phyloP scores from a whole-genome alignment of 1,140 invertebrate species.

The Cydia pomonella region DNA sequence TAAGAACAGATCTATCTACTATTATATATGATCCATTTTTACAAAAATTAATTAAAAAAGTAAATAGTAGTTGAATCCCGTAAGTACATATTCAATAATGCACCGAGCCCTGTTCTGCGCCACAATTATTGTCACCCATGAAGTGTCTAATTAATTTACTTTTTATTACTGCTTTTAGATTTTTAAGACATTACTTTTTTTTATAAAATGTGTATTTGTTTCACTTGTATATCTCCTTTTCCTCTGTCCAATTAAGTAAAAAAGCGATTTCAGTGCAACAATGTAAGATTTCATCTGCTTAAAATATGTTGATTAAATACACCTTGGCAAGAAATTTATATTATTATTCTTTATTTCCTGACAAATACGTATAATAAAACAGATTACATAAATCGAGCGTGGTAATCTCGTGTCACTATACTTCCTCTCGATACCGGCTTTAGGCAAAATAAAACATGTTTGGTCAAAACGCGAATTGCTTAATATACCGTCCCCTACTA shows the following conservation, averaged over 20 bases:
- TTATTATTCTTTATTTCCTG: constrained; percentile 1
- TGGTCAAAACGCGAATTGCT: neutral
- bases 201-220: too few relatives aligned
- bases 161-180: too few relatives aligned
- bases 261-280: neutral
- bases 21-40: too few relatives aligned
- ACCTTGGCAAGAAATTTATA: neutral
- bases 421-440: constrained; percentile 23
- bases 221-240: neutral
- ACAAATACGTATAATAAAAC: neutral
- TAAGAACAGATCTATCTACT: too few relatives aligned
- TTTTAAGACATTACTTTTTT: too few relatives aligned
- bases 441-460: neutral
- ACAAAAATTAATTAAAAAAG: too few relatives aligned
- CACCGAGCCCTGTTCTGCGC: too few relatives aligned
- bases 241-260: neutral
- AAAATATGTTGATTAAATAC: neutral
- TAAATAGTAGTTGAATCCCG: too few relatives aligned
- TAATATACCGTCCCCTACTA: constrained; percentile 13
- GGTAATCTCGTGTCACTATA: neutral
- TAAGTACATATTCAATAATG: too few relatives aligned
- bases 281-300: neutral
- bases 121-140: too few relatives aligned
- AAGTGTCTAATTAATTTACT: too few relatives aligned
- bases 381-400: constrained; percentile 8